Evolutionary conservation across 2,797 vertebrate genomes (phyloP).

Genomic region (Parotocinclus haroldoi): DNA sequence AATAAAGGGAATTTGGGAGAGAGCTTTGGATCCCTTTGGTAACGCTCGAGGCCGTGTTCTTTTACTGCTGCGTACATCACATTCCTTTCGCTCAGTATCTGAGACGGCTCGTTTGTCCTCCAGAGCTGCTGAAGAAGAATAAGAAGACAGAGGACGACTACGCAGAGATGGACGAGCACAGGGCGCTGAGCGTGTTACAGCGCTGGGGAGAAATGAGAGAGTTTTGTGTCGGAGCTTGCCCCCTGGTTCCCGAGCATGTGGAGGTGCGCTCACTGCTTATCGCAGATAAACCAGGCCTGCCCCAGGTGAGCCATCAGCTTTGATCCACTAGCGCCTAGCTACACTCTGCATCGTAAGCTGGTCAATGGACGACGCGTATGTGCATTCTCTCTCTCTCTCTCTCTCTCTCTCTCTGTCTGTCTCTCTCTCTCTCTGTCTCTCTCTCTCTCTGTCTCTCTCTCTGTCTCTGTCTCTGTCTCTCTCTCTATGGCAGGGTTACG

Average conservation of each 20-base stretch:
- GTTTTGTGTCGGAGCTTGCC: conserved; percentile 70
- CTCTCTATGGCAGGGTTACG: conserved; percentile 74
- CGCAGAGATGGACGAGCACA: conserved; percentile 77
- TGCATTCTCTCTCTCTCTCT: neutral
- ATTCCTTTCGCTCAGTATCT: too few relatives aligned
- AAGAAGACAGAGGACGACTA: conserved; percentile 63
- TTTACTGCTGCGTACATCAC: neutral
- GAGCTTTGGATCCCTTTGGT: too few relatives aligned
- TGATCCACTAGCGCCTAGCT: conserved; percentile 49
- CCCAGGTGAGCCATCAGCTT: conserved; percentile 73
- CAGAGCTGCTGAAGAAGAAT: conserved; percentile 72
- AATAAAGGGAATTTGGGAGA: too few relatives aligned
- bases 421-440: too few relatives aligned
- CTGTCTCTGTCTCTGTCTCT: too few relatives aligned
- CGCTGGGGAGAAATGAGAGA: conserved; percentile 88
- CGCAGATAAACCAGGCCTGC: conserved; percentile 75
- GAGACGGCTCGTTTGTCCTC: too few relatives aligned
- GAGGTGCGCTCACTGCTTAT: conserved; percentile 82
- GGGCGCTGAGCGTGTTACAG: conserved; percentile 81
- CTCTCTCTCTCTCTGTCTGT: too few relatives aligned
- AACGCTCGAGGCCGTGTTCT: too few relatives aligned
- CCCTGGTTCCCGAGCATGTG: conserved; percentile 87
- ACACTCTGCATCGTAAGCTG: neutral
- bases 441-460: too few relatives aligned
- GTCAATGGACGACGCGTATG: too few relatives aligned